phyloP scores from a whole-genome alignment of 2,113 vertebrate genomes.

The Neogobius melanostomus region DNA sequence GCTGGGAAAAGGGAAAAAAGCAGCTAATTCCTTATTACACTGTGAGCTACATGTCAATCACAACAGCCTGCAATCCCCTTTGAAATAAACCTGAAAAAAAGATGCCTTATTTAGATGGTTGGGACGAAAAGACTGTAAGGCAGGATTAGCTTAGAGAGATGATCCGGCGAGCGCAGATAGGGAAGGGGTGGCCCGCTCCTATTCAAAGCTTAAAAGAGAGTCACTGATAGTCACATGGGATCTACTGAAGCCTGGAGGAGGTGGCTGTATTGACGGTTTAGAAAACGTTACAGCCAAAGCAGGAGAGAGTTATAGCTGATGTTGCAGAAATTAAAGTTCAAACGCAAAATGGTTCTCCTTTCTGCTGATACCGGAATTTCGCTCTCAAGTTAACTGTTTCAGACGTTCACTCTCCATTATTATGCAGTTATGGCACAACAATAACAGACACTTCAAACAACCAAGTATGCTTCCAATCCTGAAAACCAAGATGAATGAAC shows the following conservation, averaged over 20 bases:
- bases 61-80: slow-evolving; percentile 35
- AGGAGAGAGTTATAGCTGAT: neutral
- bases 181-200: slow-evolving; percentile 37
- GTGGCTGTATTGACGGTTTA: slow-evolving; percentile 12
- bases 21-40: slow-evolving; percentile 25
- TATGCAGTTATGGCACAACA: too few species aligned
- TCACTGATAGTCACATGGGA: slow-evolving; percentile 32
- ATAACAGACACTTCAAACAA: too few species aligned
- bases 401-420: neutral
- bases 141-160: slow-evolving; percentile 58
- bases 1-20: slow-evolving; percentile 18
- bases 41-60: slow-evolving; percentile 43
- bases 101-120: slow-evolving; percentile 44
- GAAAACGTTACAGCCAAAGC: neutral
- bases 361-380: slow-evolving; percentile 5
- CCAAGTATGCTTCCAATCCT: too few species aligned
- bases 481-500: too few species aligned
- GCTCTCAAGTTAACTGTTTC: slow-evolving; percentile 5
- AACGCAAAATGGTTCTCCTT: neutral
- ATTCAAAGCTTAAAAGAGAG: slow-evolving; percentile 36
- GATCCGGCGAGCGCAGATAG: slow-evolving; percentile 49
- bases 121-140: slow-evolving; percentile 52
- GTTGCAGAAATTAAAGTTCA: neutral
- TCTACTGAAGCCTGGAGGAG: slow-evolving; percentile 15
- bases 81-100: slow-evolving; percentile 36